phyloP scores from a whole-genome alignment of 2,888 invertebrate genomes.

The Tipula confusa region DNA sequence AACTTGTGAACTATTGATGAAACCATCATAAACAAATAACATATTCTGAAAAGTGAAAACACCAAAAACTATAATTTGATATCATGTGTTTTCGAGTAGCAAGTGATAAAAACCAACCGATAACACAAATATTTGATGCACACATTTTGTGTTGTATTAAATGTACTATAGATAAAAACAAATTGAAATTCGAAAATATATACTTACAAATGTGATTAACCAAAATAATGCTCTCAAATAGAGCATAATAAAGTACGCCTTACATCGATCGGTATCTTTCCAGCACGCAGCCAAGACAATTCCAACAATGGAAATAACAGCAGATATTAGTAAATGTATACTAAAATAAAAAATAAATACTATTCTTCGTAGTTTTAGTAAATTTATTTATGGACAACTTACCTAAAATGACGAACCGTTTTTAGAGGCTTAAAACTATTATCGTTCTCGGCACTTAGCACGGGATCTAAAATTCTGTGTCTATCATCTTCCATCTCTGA shows the following conservation, averaged over 20 bases:
- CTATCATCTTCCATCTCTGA: conserved; percentile 39
- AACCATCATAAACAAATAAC: too few relatives aligned
- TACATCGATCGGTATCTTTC: conserved; percentile 50
- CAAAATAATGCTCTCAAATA: conserved; percentile 57
- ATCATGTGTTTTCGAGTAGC: background rate
- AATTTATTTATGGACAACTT: conserved; percentile 28
- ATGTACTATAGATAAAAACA: background rate
- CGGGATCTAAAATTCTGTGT: conserved; percentile 44
- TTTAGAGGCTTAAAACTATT: conserved; percentile 43
- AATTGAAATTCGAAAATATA: background rate
- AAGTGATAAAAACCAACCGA: background rate
- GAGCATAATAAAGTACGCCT: conserved; percentile 57
- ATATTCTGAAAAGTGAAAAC: background rate
- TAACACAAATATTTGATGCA: background rate
- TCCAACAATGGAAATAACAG: conserved; percentile 45
- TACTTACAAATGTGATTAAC: conserved; percentile 56
- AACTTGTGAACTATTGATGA: too few relatives aligned
- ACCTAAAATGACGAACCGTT: conserved; percentile 47
- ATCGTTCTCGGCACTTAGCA: conserved; percentile 43
- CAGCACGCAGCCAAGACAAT: conserved; percentile 42
- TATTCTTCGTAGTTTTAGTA: background rate
- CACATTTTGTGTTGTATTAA: background rate
- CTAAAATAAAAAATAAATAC: conserved; percentile 37
- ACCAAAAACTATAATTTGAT: background rate
- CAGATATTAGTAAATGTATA: conserved; percentile 45